Evolutionary conservation across 2,888 invertebrate genomes (phyloP), one percentile per base, ranked within the genome.

Genomic region (Glyphotaelius pellucidus): DNA sequence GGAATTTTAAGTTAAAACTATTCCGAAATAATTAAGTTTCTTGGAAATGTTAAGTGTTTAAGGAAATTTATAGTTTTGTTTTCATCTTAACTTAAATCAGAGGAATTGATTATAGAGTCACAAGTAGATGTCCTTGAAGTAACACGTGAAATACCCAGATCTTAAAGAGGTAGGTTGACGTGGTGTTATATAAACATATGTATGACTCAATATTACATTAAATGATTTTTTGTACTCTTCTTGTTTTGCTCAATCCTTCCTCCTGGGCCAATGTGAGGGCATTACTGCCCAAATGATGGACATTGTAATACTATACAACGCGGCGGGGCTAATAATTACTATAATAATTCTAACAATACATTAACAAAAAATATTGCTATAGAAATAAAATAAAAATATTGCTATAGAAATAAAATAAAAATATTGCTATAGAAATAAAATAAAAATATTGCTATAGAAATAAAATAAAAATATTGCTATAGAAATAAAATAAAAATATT

Each of bases 51-150:
- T 83, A 25, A 35, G 32, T 83, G 83, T 83, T 83, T 83, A 2
- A 25, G 25, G 83, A 25, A 83, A 83, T 83, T 83, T 83, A 83
- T 83, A 32, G 35, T 35, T 32, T 83, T 83, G 83, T 83, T 83
- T 31, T 83, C 83, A 32, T 25, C 35, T 35, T 83, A n/a, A 83
- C 35, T 35, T 83, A n/a, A 25, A 67, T 67, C 67, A 7, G 25
- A 83, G 1, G 31, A 32, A 81, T 81, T 81, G 32, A 35, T 31
- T 25, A 83, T 83, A 83, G 35, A 83, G 25, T 83, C 31, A n/a
- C 81, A 35, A 35, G 83, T 0, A 14, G 83, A 83, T 25, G 25
- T 32, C 83, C 83, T 83, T 83, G 83, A 38, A 11, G 35, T 38
- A 67, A 25, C 7, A 67, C 15, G 15, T 47, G 14, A 42, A 12